Evolutionary conservation across 2,113 vertebrate genomes (phyloP).

Genomic region (Rissa tridactyla): DNA sequence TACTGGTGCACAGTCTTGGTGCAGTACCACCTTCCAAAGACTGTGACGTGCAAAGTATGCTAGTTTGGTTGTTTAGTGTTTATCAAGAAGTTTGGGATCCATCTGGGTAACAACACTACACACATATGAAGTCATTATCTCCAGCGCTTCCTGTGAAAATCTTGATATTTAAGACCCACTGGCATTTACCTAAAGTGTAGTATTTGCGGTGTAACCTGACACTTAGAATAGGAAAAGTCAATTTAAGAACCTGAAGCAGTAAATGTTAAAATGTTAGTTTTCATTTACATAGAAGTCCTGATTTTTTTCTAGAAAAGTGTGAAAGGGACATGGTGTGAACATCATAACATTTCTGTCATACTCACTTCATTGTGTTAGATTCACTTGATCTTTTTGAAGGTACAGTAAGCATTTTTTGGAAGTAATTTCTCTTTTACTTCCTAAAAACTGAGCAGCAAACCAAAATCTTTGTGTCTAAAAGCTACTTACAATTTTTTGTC

Average conservation of each 20-base stretch:
- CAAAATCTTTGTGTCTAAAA: background rate
- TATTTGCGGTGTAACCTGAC: background rate
- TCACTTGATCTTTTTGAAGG: background rate
- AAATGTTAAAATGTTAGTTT: slow-evolving; percentile 33
- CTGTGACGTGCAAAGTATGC: accelerated
- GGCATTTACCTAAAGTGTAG: background rate
- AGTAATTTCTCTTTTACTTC: background rate
- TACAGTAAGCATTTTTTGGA: background rate
- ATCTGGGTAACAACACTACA: background rate
- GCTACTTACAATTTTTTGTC: background rate
- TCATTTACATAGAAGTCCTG: background rate
- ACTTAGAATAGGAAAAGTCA: slow-evolving; percentile 7
- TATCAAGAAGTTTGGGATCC: background rate
- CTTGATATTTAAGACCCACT: background rate
- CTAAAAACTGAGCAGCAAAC: background rate
- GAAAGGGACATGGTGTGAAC: background rate
- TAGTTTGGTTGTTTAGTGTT: background rate
- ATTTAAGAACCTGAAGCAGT: background rate
- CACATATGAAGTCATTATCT: background rate
- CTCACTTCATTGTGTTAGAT: background rate
- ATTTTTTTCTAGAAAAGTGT: background rate
- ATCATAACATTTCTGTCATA: background rate
- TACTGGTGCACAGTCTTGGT: background rate
- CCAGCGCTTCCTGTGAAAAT: background rate
- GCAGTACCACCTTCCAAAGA: background rate